Evolutionary conservation across 2,797 vertebrate genomes (phyloP).

Genomic region (Cephalopachus bancanus): DNA sequence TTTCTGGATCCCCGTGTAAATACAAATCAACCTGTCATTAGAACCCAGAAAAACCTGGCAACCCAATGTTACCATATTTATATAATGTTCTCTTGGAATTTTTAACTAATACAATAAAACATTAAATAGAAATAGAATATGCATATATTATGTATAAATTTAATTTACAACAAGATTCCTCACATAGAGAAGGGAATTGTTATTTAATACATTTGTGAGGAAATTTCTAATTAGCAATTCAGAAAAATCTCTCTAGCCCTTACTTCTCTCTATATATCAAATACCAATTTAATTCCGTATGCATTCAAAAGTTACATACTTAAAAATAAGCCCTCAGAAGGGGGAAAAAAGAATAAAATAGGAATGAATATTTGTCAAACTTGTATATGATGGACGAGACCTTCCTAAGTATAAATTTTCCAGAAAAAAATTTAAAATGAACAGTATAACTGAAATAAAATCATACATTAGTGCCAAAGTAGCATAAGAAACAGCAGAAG

Average conservation of each 20-base stretch:
- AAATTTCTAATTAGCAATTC: conserved; percentile 11
- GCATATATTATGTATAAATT: neutral
- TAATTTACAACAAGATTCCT: neutral
- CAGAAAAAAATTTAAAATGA: neutral
- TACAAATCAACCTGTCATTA: neutral
- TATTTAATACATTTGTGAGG: neutral
- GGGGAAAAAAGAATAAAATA: neutral
- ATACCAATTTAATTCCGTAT: neutral
- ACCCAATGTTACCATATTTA: neutral
- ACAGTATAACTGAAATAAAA: conserved; percentile 6
- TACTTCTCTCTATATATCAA: neutral
- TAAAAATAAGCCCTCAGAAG: neutral
- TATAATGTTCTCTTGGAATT: neutral
- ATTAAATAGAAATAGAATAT: neutral
- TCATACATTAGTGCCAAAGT: neutral
- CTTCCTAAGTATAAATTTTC: conserved; percentile 21
- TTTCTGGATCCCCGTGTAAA: neutral
- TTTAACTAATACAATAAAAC: conserved; percentile 8
- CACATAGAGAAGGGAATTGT: neutral
- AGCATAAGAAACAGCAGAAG: neutral
- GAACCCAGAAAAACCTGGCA: conserved; percentile 2
- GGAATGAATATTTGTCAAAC: conserved; percentile 3
- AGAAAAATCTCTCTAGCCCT: neutral
- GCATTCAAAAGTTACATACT: neutral
- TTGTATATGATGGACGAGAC: neutral